Evolutionary conservation across 2,797 vertebrate genomes (phyloP).

Genomic region (Sphenodon punctatus): DNA sequence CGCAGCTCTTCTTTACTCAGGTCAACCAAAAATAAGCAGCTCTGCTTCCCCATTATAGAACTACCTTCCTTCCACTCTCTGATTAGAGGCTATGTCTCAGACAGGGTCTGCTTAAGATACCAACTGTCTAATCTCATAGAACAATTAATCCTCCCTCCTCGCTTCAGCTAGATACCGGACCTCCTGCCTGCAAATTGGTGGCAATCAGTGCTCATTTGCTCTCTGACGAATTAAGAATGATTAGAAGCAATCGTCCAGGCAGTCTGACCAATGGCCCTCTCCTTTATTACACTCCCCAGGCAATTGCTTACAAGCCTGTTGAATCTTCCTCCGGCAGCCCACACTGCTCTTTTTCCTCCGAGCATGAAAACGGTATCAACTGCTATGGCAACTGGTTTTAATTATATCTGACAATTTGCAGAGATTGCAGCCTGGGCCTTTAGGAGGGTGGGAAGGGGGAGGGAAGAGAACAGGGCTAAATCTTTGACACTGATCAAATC

Average conservation of each 20-base stretch:
- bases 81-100: not conserved
- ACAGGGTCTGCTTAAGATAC: not conserved
- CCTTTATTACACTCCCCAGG: slow-evolving; percentile 30
- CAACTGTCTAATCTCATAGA: not conserved
- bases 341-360: slow-evolving; percentile 46
- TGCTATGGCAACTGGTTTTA: slow-evolving; percentile 56
- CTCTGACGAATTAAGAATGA: slow-evolving; percentile 36
- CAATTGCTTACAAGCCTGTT: slow-evolving; percentile 52
- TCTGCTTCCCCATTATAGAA: not conserved
- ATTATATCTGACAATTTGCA: slow-evolving; percentile 62
- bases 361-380: slow-evolving; percentile 33
- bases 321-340: slow-evolving; percentile 58
- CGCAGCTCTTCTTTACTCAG: not conserved
- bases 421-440: slow-evolving; percentile 53
- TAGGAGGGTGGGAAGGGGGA: too few relatives aligned
- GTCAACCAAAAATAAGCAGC: not conserved
- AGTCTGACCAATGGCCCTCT: slow-evolving; percentile 21
- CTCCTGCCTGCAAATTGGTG: not conserved
- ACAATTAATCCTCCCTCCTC: not conserved
- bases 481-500: slow-evolving; percentile 3
- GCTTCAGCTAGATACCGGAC: not conserved
- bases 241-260: slow-evolving; percentile 39
- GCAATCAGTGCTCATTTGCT: not conserved
- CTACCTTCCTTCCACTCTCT: not conserved
- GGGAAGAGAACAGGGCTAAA: too few relatives aligned